These are phyloP conservation scores for Cephus spinipes DNA, from an alignment of 2,888 invertebrate species.

Conservation along the genomic window DNA sequence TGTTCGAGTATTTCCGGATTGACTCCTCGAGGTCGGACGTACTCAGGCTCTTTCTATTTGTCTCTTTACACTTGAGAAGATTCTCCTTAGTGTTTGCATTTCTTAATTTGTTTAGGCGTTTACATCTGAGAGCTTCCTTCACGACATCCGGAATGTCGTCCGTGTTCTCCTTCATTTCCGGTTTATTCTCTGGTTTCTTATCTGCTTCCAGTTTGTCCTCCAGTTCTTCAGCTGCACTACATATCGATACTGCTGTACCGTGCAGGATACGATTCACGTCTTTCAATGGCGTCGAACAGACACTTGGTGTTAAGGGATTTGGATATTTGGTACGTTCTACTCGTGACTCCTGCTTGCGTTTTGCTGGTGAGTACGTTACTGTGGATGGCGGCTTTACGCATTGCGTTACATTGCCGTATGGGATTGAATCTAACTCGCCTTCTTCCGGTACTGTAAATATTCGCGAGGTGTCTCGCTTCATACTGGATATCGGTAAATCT, in stretches of 20 bases:
- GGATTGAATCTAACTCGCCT: slow-evolving; percentile 63
- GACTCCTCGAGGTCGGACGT: slow-evolving; percentile 75
- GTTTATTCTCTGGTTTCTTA: slow-evolving; percentile 19
- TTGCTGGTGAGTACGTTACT: slow-evolving; percentile 44
- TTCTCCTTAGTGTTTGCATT: slow-evolving; percentile 41
- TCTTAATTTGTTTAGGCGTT: slow-evolving; percentile 60
- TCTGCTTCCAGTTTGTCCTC: slow-evolving; percentile 33
- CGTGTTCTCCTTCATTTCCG: slow-evolving; percentile 33
- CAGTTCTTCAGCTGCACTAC: slow-evolving; percentile 70
- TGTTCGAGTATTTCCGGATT: slow-evolving; percentile 70
- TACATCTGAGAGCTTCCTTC: slow-evolving; percentile 64
- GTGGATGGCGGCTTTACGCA: slow-evolving; percentile 29
- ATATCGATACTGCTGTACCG: slow-evolving; percentile 80
- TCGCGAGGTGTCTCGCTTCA: slow-evolving; percentile 84
- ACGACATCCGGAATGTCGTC: slow-evolving; percentile 66
- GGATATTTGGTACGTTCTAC: slow-evolving; percentile 54
- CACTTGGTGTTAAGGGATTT: slow-evolving; percentile 78
- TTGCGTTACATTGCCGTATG: slow-evolving; percentile 13
- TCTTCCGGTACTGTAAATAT: slow-evolving; percentile 89
- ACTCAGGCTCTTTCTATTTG: slow-evolving; percentile 67
- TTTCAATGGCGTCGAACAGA: slow-evolving; percentile 83
- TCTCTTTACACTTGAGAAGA: slow-evolving; percentile 43
- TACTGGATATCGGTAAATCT: slow-evolving; percentile 70
- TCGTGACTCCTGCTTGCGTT: slow-evolving; percentile 48
- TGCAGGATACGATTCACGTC: slow-evolving; percentile 79